Evolutionary conservation across 2,888 invertebrate genomes (phyloP).

Genomic region (Drosophila histrio): DNA sequence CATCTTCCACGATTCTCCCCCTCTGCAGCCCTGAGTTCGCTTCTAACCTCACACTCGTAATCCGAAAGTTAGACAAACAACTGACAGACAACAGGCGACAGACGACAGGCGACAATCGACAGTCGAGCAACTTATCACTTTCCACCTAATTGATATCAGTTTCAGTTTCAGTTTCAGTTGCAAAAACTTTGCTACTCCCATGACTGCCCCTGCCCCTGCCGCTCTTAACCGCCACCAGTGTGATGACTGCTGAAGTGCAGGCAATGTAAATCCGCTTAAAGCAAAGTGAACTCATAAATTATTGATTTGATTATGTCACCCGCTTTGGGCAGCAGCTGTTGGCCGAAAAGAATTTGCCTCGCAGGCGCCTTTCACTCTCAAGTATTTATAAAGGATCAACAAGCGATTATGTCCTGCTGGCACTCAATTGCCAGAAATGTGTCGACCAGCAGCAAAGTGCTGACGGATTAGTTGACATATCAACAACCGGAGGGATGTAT

Average conservation of each 20-base stretch:
- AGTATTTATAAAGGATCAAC: slow-evolving; percentile 79
- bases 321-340: slow-evolving; percentile 47
- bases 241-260: slow-evolving; percentile 57
- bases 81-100: slow-evolving; percentile 32
- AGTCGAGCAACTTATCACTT: slow-evolving; percentile 70
- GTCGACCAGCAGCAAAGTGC: slow-evolving; percentile 38
- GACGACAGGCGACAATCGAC: slow-evolving; percentile 8
- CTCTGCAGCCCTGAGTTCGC: not conserved
- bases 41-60: slow-evolving; percentile 21
- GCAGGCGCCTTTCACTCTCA: slow-evolving; percentile 27
- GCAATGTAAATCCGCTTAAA: slow-evolving; percentile 75
- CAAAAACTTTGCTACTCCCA: slow-evolving; percentile 51
- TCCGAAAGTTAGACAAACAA: slow-evolving; percentile 67
- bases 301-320: slow-evolving; percentile 79
- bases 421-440: slow-evolving; percentile 48
- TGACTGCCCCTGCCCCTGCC: not conserved
- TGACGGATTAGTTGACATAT: slow-evolving; percentile 59
- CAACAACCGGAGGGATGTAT: slow-evolving; percentile 32
- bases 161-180: slow-evolving; percentile 56
- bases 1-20: slow-evolving; percentile 22
- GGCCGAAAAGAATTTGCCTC: slow-evolving; percentile 43
- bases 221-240: not conserved
- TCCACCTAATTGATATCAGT: slow-evolving; percentile 77
- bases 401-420: slow-evolving; percentile 71
- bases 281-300: slow-evolving; percentile 78